Percentiles rank a stretch among this genome's conserved stretches.
Evolutionary conservation across 2,113 vertebrate species (phyloP).

Genomic region (Archocentrus centrarchus): DNA sequence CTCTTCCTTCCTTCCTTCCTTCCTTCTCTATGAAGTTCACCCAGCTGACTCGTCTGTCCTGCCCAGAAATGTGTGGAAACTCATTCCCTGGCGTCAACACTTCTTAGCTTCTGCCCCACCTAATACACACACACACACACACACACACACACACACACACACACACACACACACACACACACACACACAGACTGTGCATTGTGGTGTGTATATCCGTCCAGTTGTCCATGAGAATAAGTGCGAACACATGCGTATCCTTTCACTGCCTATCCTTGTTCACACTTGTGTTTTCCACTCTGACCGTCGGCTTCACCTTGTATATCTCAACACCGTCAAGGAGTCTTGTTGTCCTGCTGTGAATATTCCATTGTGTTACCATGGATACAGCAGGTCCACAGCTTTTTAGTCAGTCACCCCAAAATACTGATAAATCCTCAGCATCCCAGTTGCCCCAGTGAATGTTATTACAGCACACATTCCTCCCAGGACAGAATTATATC

Average conservation of each 20-base stretch:
- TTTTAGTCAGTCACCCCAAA: conserved; percentile 57
- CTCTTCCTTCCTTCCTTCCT: not conserved
- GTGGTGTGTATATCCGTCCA: conserved; percentile 1
- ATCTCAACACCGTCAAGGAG: not conserved
- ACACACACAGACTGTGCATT: conserved; percentile 23
- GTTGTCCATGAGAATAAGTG: conserved; percentile 34
- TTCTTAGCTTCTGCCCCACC: conserved; percentile 38
- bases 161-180: conserved; percentile 13
- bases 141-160: conserved; percentile 21
- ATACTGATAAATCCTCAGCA: conserved; percentile 67
- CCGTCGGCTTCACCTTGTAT: not conserved
- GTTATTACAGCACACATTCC: conserved; percentile 77
- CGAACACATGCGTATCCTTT: conserved; percentile 29
- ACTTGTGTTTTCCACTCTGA: conserved; percentile 14
- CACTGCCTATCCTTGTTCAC: conserved; percentile 10
- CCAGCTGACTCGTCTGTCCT: conserved; percentile 70
- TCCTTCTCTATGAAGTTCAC: conserved; percentile 49
- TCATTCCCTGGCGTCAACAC: conserved; percentile 56
- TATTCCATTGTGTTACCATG: conserved; percentile 37
- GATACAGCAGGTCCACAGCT: conserved; percentile 38
- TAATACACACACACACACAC: conserved; percentile 21
- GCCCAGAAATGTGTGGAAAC: conserved; percentile 68
- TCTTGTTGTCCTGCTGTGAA: not conserved
- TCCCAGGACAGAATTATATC: conserved; percentile 74
- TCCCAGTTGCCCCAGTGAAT: conserved; percentile 58